Percentiles rank a stretch among this genome's conserved stretches.
These are phyloP conservation scores for Ibidorhyncha struthersii DNA, from an alignment of 2,113 vertebrate genomes.

Conservation along the genomic window DNA sequence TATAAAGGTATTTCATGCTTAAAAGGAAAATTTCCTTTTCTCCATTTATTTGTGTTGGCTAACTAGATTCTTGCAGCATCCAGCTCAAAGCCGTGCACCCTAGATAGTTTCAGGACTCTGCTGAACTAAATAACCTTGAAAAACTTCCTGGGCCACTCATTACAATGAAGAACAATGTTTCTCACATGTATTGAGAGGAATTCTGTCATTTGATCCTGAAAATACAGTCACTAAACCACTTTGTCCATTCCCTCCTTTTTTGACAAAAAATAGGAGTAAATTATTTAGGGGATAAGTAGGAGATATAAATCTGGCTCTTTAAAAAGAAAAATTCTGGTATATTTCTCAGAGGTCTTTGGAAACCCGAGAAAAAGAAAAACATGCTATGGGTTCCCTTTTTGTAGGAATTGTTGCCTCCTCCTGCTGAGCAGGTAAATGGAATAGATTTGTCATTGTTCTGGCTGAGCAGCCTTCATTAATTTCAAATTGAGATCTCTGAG, in stretches of 20 bases:
- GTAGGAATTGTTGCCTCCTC: constrained; percentile 26
- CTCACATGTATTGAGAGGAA: neutral
- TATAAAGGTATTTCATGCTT: neutral
- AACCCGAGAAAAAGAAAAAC: neutral
- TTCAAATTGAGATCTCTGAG: constrained; percentile 68
- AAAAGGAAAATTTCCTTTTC: neutral
- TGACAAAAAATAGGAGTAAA: neutral
- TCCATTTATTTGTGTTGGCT: neutral
- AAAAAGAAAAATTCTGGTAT: neutral
- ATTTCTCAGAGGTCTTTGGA: neutral
- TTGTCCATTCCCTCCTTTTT: neutral
- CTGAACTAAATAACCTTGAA: neutral
- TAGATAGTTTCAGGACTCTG: neutral
- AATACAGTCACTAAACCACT: neutral
- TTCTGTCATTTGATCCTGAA: constrained; percentile 1
- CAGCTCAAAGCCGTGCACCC: neutral
- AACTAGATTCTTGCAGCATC: neutral
- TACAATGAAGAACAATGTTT: neutral
- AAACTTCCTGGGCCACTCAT: neutral
- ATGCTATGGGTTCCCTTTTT: neutral
- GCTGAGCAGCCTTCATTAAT: constrained; percentile 66
- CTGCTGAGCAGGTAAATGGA: constrained; percentile 56
- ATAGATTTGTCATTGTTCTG: constrained; percentile 64
- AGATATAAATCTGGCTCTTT: neutral
- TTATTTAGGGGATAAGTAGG: neutral